Conservation (phyloP, 2,113 vertebrate genomes). For the Xiphias gladius region DNA sequence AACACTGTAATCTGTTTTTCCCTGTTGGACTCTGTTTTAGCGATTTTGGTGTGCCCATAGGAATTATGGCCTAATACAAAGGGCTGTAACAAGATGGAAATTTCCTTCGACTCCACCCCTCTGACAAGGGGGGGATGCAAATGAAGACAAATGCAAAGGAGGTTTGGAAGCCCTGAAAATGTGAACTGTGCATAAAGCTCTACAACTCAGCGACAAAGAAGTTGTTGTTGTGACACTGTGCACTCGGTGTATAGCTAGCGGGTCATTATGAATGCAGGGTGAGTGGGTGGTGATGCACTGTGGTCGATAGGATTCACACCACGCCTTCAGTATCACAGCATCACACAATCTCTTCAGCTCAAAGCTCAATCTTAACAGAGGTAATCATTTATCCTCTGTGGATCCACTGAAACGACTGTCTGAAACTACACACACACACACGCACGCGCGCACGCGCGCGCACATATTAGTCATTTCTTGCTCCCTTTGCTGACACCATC, state of each 20-base stretch:
- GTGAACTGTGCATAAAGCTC: conserved; percentile 26
- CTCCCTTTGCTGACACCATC: conserved; percentile 69
- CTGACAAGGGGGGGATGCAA: neutral
- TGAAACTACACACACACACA: conserved; percentile 14
- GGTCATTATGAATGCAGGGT: conserved; percentile 43
- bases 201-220: conserved; percentile 33
- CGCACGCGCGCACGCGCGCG: conserved; percentile 32
- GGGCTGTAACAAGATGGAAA: neutral
- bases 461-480: conserved; percentile 58
- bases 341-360: conserved; percentile 58
- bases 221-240: conserved; percentile 14
- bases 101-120: neutral
- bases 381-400: conserved; percentile 75
- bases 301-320: conserved; percentile 57
- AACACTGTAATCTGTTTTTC: neutral
- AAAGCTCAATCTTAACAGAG: conserved; percentile 72
- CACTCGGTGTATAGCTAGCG: conserved; percentile 2
- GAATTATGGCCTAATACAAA: neutral
- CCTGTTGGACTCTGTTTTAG: neutral
- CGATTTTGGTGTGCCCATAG: neutral
- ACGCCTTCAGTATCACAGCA: conserved; percentile 63
- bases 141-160: conserved; percentile 10
- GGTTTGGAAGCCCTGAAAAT: neutral
- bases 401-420: conserved; percentile 56
- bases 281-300: conserved; percentile 57